Percentiles rank a stretch among this genome's conserved stretches.
phyloP scores from a whole-genome alignment of 2,888 invertebrate genomes.

The Yponomeuta cagnagella region DNA sequence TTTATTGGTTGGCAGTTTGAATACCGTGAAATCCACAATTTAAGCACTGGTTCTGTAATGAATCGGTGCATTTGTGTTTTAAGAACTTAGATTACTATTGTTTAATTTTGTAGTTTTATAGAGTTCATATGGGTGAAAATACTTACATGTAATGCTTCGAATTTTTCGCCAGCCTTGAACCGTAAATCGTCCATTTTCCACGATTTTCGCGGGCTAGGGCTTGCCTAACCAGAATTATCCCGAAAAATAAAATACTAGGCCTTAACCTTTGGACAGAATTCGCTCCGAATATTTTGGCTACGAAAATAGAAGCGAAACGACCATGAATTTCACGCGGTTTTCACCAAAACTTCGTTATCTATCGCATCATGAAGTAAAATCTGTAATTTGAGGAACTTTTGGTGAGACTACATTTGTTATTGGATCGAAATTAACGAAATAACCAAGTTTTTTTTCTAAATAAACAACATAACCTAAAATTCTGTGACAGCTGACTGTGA shows the following conservation, averaged over 20 bases:
- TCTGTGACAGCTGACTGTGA: constrained; percentile 5
- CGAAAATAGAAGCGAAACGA: constrained; percentile 55
- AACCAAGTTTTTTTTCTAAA: background rate
- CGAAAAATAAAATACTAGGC: constrained; percentile 38
- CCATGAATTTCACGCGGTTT: background rate
- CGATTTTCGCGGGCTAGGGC: background rate
- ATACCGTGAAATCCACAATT: no score
- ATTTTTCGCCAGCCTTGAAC: constrained; percentile 62
- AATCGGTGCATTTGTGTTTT: no score
- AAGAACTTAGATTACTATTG: no score
- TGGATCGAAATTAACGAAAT: background rate
- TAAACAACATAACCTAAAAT: constrained; percentile 15
- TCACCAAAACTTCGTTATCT: background rate
- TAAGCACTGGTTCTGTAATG: no score
- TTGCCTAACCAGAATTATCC: constrained; percentile 3
- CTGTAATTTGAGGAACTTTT: background rate
- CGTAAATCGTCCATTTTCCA: constrained; percentile 65
- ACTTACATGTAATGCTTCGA: constrained; percentile 69
- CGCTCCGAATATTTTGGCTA: constrained; percentile 54
- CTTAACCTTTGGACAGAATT: constrained; percentile 70
- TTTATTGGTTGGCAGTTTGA: no score
- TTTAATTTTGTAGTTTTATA: no score
- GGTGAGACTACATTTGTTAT: background rate
- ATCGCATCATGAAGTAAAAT: background rate
- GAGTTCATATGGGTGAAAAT: constrained; percentile 5